phyloP scores from a whole-genome alignment of 2,113 vertebrate species.

The Mus pahari region DNA sequence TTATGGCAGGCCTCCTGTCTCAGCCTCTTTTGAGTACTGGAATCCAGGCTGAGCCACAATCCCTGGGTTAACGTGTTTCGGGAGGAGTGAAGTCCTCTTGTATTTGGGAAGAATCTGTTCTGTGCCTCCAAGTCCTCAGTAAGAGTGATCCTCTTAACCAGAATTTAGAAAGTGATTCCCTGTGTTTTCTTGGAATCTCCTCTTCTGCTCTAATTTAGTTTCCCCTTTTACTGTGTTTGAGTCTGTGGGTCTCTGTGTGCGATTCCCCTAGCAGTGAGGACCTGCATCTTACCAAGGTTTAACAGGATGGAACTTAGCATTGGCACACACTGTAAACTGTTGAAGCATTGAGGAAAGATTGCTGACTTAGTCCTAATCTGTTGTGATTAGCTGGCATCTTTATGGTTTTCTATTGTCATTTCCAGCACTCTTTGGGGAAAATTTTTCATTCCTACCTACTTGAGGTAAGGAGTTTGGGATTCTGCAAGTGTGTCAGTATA shows the following conservation, averaged over 20 bases:
- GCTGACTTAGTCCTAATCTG: not conserved
- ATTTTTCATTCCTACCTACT: not conserved
- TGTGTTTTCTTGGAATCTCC: not conserved
- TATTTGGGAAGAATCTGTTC: not conserved
- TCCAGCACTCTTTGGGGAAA: not conserved
- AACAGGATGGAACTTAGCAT: not conserved
- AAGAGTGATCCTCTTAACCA: not conserved
- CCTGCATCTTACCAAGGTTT: not conserved
- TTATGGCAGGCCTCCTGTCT: not conserved
- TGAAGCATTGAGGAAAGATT: not conserved
- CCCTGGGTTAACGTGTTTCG: not conserved
- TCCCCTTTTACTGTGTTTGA: not conserved
- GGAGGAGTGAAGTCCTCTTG: not conserved
- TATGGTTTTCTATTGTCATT: constrained; percentile 15
- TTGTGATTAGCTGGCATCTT: constrained; percentile 9
- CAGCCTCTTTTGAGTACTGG: not conserved
- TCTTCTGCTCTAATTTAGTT: not conserved
- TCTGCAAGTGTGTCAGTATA: not conserved
- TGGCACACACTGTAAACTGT: not conserved
- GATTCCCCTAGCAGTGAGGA: not conserved
- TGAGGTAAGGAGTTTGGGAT: constrained; percentile 32
- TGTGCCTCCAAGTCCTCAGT: not conserved
- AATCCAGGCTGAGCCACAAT: no score
- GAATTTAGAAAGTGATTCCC: constrained; percentile 36
- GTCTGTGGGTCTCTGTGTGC: not conserved